Evolutionary conservation across 2,113 vertebrate genomes (phyloP).

Genomic region (Marcusenius ussheri): DNA sequence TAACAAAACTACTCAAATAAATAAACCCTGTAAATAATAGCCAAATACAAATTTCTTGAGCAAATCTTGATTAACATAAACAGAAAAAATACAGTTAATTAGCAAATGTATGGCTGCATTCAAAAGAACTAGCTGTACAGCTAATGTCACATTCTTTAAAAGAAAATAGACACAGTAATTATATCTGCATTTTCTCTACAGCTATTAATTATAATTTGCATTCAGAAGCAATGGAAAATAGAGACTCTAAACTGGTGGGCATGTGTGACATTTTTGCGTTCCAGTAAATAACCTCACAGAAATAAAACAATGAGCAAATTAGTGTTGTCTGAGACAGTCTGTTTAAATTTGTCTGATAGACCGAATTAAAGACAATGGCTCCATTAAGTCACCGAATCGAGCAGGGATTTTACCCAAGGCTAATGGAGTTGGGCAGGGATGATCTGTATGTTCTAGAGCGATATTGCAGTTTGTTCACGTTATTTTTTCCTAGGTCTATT

Average conservation of each 20-base stretch:
- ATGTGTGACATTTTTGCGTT: neutral
- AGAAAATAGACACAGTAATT: neutral
- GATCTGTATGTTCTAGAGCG: neutral
- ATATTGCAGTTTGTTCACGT: neutral
- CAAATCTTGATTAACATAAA: neutral
- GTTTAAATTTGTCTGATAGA: neutral
- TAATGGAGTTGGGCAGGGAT: neutral
- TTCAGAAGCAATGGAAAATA: neutral
- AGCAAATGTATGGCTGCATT: neutral
- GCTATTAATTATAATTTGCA: neutral
- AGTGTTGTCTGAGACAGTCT: neutral
- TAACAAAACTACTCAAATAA: neutral
- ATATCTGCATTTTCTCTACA: neutral
- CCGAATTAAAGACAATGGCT: neutral
- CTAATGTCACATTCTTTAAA: neutral
- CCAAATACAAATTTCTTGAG: neutral
- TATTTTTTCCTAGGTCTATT: neutral
- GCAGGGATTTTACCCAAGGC: neutral
- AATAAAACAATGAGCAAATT: neutral
- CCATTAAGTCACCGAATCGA: neutral
- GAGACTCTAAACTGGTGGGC: neutral
- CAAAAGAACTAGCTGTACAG: neutral
- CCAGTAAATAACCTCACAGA: neutral
- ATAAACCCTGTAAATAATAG: neutral
- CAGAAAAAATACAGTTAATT: neutral